Conservation (phyloP, 2,888 invertebrate species). For the Sclerodermus sp. region DNA sequence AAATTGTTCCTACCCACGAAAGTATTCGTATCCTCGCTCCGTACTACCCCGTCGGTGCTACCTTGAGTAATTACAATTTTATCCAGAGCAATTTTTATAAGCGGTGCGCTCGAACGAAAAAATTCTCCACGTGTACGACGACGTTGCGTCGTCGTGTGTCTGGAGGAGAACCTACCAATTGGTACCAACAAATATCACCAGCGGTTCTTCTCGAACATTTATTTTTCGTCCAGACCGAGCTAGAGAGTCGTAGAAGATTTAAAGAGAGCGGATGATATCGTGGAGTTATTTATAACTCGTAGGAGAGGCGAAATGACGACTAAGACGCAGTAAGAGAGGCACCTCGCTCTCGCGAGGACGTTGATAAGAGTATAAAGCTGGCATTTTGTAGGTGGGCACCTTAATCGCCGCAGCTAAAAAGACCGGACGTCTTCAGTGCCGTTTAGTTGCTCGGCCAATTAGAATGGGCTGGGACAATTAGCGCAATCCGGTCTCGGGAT, state of each 20-base stretch:
- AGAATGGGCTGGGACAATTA: slow-evolving; percentile 32
- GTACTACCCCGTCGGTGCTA: no score
- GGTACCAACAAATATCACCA: no score
- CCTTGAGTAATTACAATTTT: no score
- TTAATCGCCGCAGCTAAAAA: slow-evolving; percentile 25
- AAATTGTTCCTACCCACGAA: no score
- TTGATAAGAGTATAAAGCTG: slow-evolving; percentile 33
- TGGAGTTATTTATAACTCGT: background rate
- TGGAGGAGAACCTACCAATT: no score
- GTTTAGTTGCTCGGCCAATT: slow-evolving; percentile 25
- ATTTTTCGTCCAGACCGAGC: no score
- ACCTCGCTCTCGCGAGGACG: slow-evolving; percentile 11
- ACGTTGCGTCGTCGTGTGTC: no score
- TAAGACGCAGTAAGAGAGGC: background rate
- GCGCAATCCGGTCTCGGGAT: slow-evolving; percentile 29
- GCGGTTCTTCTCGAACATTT: no score
- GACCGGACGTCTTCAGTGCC: slow-evolving; percentile 15
- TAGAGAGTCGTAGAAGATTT: background rate
- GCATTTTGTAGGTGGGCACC: slow-evolving; percentile 25
- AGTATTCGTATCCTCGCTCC: no score
- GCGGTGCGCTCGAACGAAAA: no score
- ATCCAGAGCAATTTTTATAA: no score
- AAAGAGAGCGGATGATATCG: background rate
- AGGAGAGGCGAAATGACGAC: background rate
- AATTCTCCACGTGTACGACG: no score